Evolutionary conservation across 2,113 vertebrate species (phyloP).

Genomic region (Acinonyx jubatus): DNA sequence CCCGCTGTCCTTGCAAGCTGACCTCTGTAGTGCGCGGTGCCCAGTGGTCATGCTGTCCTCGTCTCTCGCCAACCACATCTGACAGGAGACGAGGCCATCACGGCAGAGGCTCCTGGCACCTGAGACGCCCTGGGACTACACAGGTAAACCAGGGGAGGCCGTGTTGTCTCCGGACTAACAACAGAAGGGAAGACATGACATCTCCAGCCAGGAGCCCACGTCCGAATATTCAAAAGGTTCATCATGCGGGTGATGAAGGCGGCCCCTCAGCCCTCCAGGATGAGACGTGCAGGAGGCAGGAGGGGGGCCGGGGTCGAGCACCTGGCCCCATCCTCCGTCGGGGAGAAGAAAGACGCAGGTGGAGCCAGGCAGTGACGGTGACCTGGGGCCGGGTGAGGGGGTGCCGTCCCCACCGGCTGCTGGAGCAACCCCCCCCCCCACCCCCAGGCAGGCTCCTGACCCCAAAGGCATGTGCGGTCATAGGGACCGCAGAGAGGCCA

Average conservation of each 20-base stretch:
- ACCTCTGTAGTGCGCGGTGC: constrained; percentile 87
- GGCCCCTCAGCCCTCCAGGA: not conserved
- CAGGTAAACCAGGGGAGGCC: constrained; percentile 89
- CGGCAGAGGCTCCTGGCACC: constrained; percentile 87
- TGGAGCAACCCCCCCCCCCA: not conserved
- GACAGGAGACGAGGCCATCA: constrained; percentile 90
- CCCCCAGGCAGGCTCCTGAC: not conserved
- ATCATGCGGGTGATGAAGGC: constrained; percentile 66
- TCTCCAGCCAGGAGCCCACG: constrained; percentile 85
- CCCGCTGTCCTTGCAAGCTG: constrained; percentile 87
- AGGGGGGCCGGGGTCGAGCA: not conserved
- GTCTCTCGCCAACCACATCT: constrained; percentile 90
- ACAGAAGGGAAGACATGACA: constrained; percentile 86
- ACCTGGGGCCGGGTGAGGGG: fast-evolving
- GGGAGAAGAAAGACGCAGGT: not conserved
- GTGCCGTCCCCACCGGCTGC: not conserved
- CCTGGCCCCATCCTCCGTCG: not conserved
- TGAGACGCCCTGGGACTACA: constrained; percentile 90
- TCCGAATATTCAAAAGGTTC: constrained; percentile 87
- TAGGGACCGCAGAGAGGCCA: not conserved
- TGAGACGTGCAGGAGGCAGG: not conserved
- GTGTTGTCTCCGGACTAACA: constrained; percentile 87
- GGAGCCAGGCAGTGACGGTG: not conserved
- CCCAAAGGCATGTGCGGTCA: not conserved
- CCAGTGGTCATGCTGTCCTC: constrained; percentile 89